Conservation (phyloP, 2,797 vertebrate genomes). For the Lepilemur ruficaudatus region DNA sequence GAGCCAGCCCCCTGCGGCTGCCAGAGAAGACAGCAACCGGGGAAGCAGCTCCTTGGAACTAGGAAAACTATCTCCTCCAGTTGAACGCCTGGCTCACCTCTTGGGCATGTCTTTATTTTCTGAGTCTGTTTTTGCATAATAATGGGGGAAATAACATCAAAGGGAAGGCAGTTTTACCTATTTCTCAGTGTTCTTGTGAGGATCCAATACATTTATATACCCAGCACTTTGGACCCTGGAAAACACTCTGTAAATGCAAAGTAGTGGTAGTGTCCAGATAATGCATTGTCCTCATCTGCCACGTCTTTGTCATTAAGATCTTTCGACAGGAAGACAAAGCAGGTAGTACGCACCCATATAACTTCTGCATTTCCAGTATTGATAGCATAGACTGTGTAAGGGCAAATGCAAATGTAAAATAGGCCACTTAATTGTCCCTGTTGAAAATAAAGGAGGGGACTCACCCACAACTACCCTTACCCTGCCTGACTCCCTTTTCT, state of each 20-base stretch:
- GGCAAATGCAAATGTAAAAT: neutral
- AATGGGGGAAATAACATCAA: neutral
- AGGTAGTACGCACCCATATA: neutral
- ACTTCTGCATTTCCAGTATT: neutral
- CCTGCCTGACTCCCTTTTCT: neutral
- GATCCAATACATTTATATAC: neutral
- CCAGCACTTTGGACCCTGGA: neutral
- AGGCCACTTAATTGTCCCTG: neutral
- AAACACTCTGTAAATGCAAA: neutral
- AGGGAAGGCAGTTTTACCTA: neutral
- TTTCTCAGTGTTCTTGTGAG: neutral
- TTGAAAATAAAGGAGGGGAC: neutral
- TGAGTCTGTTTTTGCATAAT: neutral
- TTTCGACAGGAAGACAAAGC: neutral
- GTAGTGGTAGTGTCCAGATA: too few species aligned
- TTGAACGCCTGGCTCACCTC: neutral
- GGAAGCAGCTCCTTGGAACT: neutral
- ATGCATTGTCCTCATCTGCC: neutral
- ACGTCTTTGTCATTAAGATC: neutral
- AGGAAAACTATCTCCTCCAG: neutral
- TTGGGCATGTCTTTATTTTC: neutral
- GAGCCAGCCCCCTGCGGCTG: neutral
- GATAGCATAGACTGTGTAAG: neutral
- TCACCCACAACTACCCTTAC: rapidly evolving
- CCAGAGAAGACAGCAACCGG: neutral